phyloP scores from a whole-genome alignment of 2,113 vertebrate species.

The Addax nasomaculatus region DNA sequence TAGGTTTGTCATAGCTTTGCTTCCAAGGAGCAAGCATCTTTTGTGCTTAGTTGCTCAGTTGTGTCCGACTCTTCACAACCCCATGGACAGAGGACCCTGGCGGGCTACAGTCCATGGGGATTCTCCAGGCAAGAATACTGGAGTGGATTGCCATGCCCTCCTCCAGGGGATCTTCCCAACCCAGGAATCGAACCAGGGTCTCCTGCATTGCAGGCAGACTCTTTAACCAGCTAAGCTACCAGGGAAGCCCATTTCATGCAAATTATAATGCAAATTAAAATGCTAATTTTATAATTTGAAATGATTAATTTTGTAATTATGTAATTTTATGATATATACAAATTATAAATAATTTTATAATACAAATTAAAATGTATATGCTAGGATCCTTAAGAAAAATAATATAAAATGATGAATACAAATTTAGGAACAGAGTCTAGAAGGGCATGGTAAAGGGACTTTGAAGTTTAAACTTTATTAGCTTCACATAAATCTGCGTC shows the following conservation, averaged over 20 bases:
- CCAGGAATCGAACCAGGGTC: no score
- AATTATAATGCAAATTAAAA: neutral
- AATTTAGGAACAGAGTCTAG: neutral
- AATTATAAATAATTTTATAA: neutral
- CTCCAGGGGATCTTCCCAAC: no score
- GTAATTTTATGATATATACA: neutral
- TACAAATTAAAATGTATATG: neutral
- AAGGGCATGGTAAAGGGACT: neutral
- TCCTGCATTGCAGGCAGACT: no score
- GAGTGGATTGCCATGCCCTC: no score
- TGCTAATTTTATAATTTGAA: neutral
- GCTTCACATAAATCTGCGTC: neutral
- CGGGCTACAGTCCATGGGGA: no score
- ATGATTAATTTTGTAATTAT: neutral
- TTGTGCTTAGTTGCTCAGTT: neutral
- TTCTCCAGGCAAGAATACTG: no score
- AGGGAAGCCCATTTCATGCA: neutral
- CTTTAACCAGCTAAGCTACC: no score
- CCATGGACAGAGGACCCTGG: no score
- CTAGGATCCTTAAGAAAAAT: neutral
- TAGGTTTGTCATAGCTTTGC: neutral
- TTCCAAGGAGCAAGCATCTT: neutral
- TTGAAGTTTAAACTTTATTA: neutral
- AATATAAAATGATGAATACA: neutral
- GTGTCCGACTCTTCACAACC: no score